Percentiles rank a stretch among this genome's conserved stretches.
These are phyloP conservation scores for Lepidurus packardi DNA, from an alignment of 1,140 invertebrate species.

Conservation along the genomic window DNA sequence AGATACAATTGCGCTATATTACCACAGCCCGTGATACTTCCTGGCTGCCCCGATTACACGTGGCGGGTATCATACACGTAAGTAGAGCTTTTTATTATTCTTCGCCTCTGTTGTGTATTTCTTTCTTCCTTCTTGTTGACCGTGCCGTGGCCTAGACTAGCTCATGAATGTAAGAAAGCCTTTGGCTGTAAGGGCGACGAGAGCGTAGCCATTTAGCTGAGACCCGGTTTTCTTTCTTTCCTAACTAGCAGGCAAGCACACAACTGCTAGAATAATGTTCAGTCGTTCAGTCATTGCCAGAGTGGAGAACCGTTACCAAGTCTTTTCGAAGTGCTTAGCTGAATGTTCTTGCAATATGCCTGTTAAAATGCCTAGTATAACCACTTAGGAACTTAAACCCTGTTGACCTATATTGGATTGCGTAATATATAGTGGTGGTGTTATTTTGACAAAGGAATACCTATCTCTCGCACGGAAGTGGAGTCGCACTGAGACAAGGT, in stretches of 20 bases:
- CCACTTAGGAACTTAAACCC: no score
- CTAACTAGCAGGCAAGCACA: not conserved
- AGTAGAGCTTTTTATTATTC: not conserved
- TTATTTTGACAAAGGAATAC: not conserved
- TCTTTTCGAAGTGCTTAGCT: not conserved
- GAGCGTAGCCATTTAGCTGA: not conserved
- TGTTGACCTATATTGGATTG: no score
- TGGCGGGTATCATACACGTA: not conserved
- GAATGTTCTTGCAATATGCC: not conserved
- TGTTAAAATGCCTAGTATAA: no score
- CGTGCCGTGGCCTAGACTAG: not conserved
- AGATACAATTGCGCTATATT: not conserved
- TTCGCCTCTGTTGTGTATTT: not conserved
- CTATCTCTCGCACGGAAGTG: not conserved
- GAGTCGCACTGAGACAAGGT: not conserved
- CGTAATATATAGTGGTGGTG: not conserved
- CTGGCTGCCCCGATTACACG: not conserved
- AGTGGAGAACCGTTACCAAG: not conserved
- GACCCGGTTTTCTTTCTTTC: not conserved
- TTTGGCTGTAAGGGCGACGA: not conserved
- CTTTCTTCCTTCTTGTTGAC: not conserved
- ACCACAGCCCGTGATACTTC: not conserved
- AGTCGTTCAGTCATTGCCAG: constrained; percentile 4
- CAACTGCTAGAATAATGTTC: no score
- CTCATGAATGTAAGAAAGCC: not conserved